phyloP scores from a whole-genome alignment of 2,113 vertebrate species.

The Festucalex cinctus region DNA sequence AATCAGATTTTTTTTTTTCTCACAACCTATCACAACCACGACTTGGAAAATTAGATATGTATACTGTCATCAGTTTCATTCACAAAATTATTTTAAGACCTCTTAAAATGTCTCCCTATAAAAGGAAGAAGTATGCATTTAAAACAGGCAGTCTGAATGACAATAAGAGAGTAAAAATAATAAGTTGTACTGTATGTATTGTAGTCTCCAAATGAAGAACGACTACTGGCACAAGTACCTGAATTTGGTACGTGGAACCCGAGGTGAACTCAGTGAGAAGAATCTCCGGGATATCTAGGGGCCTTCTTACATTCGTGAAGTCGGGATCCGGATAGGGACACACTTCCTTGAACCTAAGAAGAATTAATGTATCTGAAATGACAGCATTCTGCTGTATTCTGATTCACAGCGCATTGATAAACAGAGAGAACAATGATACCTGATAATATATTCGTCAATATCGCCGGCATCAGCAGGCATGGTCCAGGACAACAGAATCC shows the following conservation, averaged over 20 bases:
- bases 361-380: background rate
- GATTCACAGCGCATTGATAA: background rate
- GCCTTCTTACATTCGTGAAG: conserved; percentile 79
- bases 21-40: no score
- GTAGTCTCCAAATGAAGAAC: background rate
- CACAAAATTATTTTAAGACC: no score
- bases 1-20: no score
- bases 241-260: conserved; percentile 91
- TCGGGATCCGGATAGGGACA: conserved; percentile 85
- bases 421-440: conserved; percentile 45
- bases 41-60: no score
- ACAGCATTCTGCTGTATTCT: background rate
- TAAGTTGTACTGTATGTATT: background rate
- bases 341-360: conserved; percentile 82
- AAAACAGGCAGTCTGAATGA: background rate
- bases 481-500: conserved; percentile 89
- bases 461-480: conserved; percentile 68
- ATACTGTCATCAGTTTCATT: no score
- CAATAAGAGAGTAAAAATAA: background rate
- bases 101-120: no score
- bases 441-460: conserved; percentile 82
- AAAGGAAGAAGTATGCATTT: background rate
- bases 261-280: conserved; percentile 87
- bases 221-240: conserved; percentile 54
- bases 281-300: conserved; percentile 81